A percentile compares a stretch with the other conserved stretches of the same genome.
Evolutionary conservation across 2,797 vertebrate species (phyloP).

Genomic region (Calcarius lapponicus): DNA sequence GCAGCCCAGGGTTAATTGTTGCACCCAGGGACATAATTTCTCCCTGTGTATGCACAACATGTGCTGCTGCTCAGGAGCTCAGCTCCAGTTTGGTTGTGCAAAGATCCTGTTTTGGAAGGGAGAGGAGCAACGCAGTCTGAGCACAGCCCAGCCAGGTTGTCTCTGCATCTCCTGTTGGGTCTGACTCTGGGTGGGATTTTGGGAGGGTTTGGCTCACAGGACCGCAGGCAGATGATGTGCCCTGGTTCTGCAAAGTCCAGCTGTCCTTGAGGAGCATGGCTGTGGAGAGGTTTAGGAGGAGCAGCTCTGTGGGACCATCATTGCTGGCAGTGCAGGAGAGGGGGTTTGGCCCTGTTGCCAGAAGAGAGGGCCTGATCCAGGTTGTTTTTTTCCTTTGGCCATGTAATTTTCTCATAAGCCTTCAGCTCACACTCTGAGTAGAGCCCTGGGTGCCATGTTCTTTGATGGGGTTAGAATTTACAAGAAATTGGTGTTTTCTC

Average conservation of each 20-base stretch:
- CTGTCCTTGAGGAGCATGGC: rapidly evolving
- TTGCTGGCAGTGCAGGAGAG: not conserved
- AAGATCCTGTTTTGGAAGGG: not conserved
- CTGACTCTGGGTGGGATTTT: not conserved
- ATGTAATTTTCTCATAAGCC: not conserved
- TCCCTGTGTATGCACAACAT: not conserved
- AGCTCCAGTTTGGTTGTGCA: not conserved
- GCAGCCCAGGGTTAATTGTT: not conserved
- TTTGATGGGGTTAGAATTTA: not conserved
- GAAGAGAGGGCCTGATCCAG: not conserved
- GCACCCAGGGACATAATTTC: not conserved
- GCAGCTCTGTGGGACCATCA: not conserved
- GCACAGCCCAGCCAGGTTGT: rapidly evolving
- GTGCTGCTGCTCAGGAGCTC: not conserved
- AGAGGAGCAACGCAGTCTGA: not conserved
- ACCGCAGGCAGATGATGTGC: rapidly evolving
- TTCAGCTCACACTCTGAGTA: not conserved
- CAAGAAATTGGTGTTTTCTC: not conserved
- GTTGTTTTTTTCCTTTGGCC: not conserved
- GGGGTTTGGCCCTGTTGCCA: not conserved
- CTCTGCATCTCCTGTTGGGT: rapidly evolving
- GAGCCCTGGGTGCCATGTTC: not conserved
- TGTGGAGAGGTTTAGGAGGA: not conserved
- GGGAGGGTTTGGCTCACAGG: not conserved
- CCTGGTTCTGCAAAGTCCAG: not conserved